phyloP scores from a whole-genome alignment of 1,140 invertebrate species.

The Phymastichus coffea region DNA sequence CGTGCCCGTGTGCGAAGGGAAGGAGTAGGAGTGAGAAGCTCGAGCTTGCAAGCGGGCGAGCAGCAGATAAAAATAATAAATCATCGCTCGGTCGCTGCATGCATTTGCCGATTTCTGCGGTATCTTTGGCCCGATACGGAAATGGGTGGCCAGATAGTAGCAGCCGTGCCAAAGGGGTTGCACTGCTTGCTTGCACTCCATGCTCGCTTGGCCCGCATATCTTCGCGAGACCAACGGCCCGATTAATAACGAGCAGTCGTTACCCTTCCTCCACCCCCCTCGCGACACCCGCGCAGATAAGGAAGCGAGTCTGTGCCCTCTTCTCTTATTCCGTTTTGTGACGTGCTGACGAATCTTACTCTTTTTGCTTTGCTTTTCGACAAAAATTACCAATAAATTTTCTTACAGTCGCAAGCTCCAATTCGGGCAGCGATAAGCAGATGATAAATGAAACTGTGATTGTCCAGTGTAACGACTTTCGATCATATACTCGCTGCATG shows the following conservation, averaged over 20 bases:
- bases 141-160: slow-evolving; percentile 42
- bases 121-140: slow-evolving; percentile 47
- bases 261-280: slow-evolving; percentile 19
- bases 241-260: slow-evolving; percentile 31
- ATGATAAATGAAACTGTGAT: too few species aligned
- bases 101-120: slow-evolving; percentile 46
- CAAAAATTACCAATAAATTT: too few species aligned
- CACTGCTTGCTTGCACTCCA: background rate
- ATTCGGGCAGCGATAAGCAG: too few species aligned
- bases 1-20: too few species aligned
- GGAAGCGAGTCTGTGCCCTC: slow-evolving; percentile 14
- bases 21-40: too few species aligned
- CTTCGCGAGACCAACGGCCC: slow-evolving; percentile 10
- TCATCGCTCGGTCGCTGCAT: slow-evolving; percentile 39
- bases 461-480: too few species aligned
- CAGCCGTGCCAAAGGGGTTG: slow-evolving; percentile 17
- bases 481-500: too few species aligned
- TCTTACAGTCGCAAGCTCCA: too few species aligned
- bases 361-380: too few species aligned
- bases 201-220: slow-evolving; percentile 7
- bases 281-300: slow-evolving; percentile 20
- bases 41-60: background rate
- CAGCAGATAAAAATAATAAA: slow-evolving; percentile 53
- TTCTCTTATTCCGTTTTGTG: slow-evolving; percentile 21
- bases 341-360: too few species aligned